Base-by-base conservation (phyloP, 64 coral and sea anemone species). In the Trachythela sp. region DNA sequence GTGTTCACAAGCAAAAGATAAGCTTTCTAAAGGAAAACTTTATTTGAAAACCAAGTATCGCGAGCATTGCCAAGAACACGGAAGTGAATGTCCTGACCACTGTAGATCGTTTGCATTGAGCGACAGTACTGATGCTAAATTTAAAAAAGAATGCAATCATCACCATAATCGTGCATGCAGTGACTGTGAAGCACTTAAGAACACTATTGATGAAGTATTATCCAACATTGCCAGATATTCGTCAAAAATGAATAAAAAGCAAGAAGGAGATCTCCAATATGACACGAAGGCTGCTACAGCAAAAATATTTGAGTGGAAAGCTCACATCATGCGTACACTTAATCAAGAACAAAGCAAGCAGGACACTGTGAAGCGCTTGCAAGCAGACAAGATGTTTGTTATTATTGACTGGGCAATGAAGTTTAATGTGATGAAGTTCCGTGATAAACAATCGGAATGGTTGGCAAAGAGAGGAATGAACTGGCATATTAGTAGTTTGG, bases 371-470 rank as follows among this genome's bases (percentile, higher is more conserved):
- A 58, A 88, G 0, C 24, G 24, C 15, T 32, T 88, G 20, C 51
- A 88, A 58, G 48, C 15, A 36, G 26, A 92, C 86, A 24, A 90
- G 11, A 49, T 70, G 13, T 88, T 92, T 48, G 56, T 88, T 43
- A n/a, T n/a, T n/a, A 30, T 84, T 38, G 91, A 92, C 86, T 92
- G 91, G n/a, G 87, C 64, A 72, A 88, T 31, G 92, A 85, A 89
- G 85, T 85, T 52, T 77, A 89, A 39, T 26, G n/a, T n/a, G 87
- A 89, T 76, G 67, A 88, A 39, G 59, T 88, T 67, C 60, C 87
- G 59, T 26, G 87, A 88, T 24, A 88, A 88, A 40, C 87, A 88
- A 43, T 70, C 54, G n/a, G n/a, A n/a, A n/a, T n/a, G n/a, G n/a
- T n/a, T n/a, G n/a, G n/a, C n/a, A n/a, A n/a, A n/a, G n/a, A n/a